phyloP scores from a whole-genome alignment of 2,113 vertebrate genomes.

The Clarias batrachus region DNA sequence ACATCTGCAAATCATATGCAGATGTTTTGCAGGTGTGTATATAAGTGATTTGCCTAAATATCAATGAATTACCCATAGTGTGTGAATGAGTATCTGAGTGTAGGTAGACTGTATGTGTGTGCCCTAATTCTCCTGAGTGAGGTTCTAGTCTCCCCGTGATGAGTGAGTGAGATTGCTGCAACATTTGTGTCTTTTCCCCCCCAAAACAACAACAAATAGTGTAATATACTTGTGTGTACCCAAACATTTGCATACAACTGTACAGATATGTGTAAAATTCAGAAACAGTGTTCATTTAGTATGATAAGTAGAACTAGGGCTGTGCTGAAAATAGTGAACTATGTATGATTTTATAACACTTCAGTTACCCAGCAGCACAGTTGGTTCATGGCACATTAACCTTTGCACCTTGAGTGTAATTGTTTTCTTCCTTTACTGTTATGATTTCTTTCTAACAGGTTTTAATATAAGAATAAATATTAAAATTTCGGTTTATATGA shows the following conservation, averaged over 20 bases:
- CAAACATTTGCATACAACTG: not conserved
- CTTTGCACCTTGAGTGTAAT: constrained; percentile 30
- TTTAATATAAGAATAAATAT: not conserved
- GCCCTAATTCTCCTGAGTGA: no score
- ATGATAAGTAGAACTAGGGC: not conserved
- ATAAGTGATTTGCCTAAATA: no score
- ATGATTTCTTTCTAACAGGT: not conserved
- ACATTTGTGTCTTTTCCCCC: not conserved
- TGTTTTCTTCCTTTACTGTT: not conserved
- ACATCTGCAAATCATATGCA: not conserved
- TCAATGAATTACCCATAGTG: no score
- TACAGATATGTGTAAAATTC: not conserved
- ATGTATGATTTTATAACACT: constrained; percentile 27
- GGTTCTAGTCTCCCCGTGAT: no score
- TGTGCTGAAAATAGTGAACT: not conserved
- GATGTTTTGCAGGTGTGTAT: no score
- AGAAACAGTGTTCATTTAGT: not conserved
- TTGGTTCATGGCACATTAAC: constrained; percentile 33
- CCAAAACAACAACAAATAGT: not conserved
- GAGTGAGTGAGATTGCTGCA: not conserved
- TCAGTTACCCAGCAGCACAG: constrained; percentile 18
- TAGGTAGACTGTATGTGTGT: no score
- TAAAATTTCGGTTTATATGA: not conserved
- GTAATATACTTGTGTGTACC: not conserved
- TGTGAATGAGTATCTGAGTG: no score